Conservation (phyloP, 2,888 invertebrate species). For the Macropis europaea region DNA sequence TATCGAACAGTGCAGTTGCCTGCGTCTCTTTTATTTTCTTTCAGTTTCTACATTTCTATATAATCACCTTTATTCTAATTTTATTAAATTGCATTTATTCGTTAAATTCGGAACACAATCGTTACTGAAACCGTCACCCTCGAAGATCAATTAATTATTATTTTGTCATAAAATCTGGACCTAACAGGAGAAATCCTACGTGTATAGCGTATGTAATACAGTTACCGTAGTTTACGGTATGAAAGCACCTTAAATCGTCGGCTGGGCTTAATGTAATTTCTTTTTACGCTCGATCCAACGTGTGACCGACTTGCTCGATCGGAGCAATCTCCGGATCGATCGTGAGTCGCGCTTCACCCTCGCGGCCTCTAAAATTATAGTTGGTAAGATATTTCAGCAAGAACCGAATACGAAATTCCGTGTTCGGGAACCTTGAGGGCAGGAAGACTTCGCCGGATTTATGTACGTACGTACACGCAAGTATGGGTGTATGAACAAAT, state of each 20-base stretch:
- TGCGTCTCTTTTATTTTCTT: no score
- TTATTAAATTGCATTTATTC: no score
- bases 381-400: slow-evolving; percentile 5
- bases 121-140: no score
- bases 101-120: no score
- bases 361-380: neutral
- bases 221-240: no score
- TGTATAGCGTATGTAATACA: no score
- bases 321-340: neutral
- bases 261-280: neutral
- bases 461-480: neutral
- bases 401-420: slow-evolving; percentile 8
- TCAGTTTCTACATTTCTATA: no score
- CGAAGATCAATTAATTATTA: no score
- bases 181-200: no score
- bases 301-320: neutral
- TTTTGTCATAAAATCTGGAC: no score
- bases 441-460: neutral
- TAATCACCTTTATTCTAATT: no score
- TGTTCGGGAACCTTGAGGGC: neutral
- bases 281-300: neutral
- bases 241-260: neutral
- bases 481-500: neutral
- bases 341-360: neutral
- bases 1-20: no score